Conservation (phyloP, 2,113 vertebrate genomes). For the Melierax canorus region DNA sequence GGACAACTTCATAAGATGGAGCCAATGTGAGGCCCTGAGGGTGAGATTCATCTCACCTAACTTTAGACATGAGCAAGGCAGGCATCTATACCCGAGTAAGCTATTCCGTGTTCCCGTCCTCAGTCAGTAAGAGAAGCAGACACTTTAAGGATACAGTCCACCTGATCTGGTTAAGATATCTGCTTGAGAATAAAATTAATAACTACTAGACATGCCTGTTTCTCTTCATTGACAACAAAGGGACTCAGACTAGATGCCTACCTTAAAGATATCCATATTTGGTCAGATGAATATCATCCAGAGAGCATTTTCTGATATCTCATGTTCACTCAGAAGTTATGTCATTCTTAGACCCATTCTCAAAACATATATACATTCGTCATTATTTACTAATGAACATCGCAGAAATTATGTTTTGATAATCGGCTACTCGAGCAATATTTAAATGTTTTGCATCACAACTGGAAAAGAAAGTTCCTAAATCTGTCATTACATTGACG, state of each 20-base stretch:
- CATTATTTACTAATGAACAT: background rate
- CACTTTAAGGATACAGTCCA: background rate
- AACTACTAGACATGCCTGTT: background rate
- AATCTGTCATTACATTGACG: background rate
- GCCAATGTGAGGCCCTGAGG: background rate
- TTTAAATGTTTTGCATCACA: background rate
- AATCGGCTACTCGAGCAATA: background rate
- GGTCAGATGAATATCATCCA: conserved; percentile 11
- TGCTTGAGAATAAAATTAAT: background rate
- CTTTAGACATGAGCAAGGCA: background rate
- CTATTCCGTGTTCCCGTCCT: background rate
- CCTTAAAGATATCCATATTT: background rate
- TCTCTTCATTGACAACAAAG: background rate
- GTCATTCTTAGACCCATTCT: background rate
- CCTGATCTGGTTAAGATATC: background rate
- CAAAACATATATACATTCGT: background rate
- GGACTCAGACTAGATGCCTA: background rate
- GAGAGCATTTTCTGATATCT: background rate
- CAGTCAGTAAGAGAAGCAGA: conserved; percentile 16
- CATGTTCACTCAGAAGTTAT: background rate
- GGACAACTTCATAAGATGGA: background rate
- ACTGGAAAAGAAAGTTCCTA: background rate
- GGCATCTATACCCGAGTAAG: background rate
- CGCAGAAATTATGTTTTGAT: background rate
- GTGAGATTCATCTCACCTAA: background rate